phyloP scores from a whole-genome alignment of 92 coral and sea anemone genomes.

The Anthopleura xanthogrammica region DNA sequence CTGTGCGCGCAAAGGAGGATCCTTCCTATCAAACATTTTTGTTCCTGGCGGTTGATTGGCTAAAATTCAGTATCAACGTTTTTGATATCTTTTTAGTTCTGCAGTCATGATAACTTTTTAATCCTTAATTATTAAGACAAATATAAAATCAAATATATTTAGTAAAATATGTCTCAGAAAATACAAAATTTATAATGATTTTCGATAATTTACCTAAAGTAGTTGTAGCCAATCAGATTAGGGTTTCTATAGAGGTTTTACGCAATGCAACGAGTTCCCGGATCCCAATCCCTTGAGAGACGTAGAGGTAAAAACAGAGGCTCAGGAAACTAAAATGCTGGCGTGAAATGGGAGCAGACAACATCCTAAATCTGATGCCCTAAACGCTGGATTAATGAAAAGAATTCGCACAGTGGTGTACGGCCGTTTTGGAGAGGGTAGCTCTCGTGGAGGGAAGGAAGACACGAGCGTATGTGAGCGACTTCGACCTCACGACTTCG shows the following conservation, averaged over 20 bases:
- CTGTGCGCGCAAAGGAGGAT: slow-evolving; percentile 9
- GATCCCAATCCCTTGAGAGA: slow-evolving; percentile 18
- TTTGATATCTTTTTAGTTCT: background rate
- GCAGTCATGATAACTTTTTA: background rate
- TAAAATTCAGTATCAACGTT: background rate
- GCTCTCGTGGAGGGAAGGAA: slow-evolving; percentile 43
- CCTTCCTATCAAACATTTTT: background rate
- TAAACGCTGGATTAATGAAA: slow-evolving; percentile 54
- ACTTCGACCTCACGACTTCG: slow-evolving; percentile 79
- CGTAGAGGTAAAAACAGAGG: slow-evolving; percentile 1
- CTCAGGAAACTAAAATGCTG: slow-evolving; percentile 10
- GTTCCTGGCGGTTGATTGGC: background rate
- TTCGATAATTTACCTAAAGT: background rate
- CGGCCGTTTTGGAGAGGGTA: slow-evolving; percentile 32
- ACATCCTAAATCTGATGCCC: slow-evolving; percentile 7
- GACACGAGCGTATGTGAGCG: slow-evolving; percentile 73
- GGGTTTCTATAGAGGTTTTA: slow-evolving; percentile 30
- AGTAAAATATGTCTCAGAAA: background rate
- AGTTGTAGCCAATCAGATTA: slow-evolving; percentile 20
- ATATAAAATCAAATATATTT: background rate
- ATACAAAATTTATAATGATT: background rate
- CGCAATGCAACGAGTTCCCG: background rate
- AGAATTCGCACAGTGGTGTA: slow-evolving; percentile 55
- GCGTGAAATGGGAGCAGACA: slow-evolving; percentile 18
- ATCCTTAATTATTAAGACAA: background rate